A percentile compares a stretch with the other conserved stretches of the same genome.
phyloP scores from a whole-genome alignment of 2,113 vertebrate species.

The Gopherus evgoodei region DNA sequence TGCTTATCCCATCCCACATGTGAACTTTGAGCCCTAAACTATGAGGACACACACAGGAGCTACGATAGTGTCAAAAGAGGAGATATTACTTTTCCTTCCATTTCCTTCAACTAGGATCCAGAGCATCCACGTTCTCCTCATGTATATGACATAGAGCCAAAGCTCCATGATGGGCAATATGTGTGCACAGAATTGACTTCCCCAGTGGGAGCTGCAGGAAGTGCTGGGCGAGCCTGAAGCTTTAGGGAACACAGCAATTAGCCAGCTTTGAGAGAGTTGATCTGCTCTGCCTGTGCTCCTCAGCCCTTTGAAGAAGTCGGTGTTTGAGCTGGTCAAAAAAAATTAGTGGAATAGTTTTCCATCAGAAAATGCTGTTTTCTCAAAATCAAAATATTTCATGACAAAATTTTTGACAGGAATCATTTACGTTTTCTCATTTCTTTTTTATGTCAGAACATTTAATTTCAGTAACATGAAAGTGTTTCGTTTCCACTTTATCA shows the following conservation, averaged over 20 bases:
- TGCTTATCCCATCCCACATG: background rate
- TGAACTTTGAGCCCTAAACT: background rate
- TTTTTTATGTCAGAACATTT: background rate
- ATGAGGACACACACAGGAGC: background rate
- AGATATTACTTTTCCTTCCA: background rate
- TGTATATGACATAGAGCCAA: background rate
- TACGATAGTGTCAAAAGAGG: background rate
- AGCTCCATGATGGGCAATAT: background rate
- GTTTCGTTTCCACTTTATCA: background rate
- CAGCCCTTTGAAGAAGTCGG: rapidly evolving
- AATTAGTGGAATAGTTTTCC: background rate
- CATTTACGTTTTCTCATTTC: background rate
- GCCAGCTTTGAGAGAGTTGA: rapidly evolving
- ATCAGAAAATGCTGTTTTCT: background rate
- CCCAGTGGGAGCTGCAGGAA: background rate
- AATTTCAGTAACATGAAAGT: background rate
- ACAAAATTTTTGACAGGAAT: background rate
- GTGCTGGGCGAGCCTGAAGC: background rate
- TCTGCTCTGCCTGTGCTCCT: constrained; percentile 1
- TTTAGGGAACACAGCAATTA: background rate
- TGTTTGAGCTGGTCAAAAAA: background rate
- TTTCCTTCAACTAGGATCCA: background rate
- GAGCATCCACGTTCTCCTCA: background rate
- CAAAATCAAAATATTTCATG: background rate
- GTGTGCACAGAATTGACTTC: background rate